These are phyloP conservation scores for Notodonta ziczac DNA, from an alignment of 2,888 invertebrate species.

Conservation along the genomic window DNA sequence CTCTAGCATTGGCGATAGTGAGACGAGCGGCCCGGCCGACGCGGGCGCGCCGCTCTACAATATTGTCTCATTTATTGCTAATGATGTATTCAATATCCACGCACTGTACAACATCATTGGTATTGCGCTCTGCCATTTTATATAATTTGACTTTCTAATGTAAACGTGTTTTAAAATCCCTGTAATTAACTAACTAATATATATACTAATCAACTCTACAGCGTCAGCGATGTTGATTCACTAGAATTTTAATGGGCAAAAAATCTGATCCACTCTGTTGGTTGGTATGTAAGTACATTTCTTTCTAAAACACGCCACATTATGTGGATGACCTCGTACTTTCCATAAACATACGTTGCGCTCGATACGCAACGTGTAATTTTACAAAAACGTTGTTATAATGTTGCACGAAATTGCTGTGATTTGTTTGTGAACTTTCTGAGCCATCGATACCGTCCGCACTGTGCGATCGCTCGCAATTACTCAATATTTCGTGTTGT, in stretches of 20 bases:
- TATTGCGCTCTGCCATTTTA: slow-evolving; percentile 31
- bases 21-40: slow-evolving; percentile 50
- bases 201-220: slow-evolving; percentile 33
- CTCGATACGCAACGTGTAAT: slow-evolving; percentile 65
- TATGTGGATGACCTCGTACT: slow-evolving; percentile 54
- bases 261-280: slow-evolving; percentile 17
- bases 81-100: slow-evolving; percentile 71
- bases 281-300: slow-evolving; percentile 34
- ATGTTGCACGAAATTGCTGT: slow-evolving; percentile 74
- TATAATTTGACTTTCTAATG: slow-evolving; percentile 60
- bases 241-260: slow-evolving; percentile 25
- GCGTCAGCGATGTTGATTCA: slow-evolving; percentile 12
- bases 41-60: slow-evolving; percentile 58
- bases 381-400: slow-evolving; percentile 77
- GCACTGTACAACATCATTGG: slow-evolving; percentile 33
- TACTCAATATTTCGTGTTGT: slow-evolving; percentile 73
- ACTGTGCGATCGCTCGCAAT: slow-evolving; percentile 60
- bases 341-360: slow-evolving; percentile 70
- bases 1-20: slow-evolving; percentile 56
- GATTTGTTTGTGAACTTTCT: slow-evolving; percentile 70
- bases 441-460: slow-evolving; percentile 59
- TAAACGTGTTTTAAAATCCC: slow-evolving; percentile 36
- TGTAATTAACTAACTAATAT: slow-evolving; percentile 49
- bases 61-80: slow-evolving; percentile 80
- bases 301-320: slow-evolving; percentile 40